Evolutionary conservation across 2,113 vertebrate species (phyloP), one percentile per base, ranked within the genome.

Genomic region (Brachionichthys hirsutus): DNA sequence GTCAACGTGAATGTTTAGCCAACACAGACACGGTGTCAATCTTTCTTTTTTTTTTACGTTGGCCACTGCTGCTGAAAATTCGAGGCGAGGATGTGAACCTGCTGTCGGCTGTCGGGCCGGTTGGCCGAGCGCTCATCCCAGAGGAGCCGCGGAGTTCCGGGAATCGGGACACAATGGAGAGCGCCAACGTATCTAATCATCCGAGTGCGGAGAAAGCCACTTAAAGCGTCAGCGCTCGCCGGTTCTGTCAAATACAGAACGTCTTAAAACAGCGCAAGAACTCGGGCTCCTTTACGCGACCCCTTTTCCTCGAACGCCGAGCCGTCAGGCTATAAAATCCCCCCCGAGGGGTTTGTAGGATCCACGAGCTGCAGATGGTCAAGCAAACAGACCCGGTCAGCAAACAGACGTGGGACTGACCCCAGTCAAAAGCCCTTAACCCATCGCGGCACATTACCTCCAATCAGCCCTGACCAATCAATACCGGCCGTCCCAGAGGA

Each of bases 401-500:
- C 57, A 2, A 83, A 64, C 87, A 66, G 85, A 83, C 78, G 55
- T 55, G 55, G 46, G 51, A 54, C 75, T 86, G 85, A 92, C 89
- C 88, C 75, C 77, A 70, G 78, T 63, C 85, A 68, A 71, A 82
- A 63, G 67, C 86, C 73, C 78, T 89, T 84, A 85, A 87, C 87
- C 89, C 80, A 69, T 54, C 76, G 70, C 80, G 49, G 45, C 74
- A 74, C 88, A 78, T 77, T 73, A 82, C 71, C 69, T 83, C 80
- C 82, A 84, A 84, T 86, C 83, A 85, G 67, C 80, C 78, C 63
- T 63, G 81, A 85, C 81, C 78, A 16, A 90, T 91, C 90, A 82
- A 90, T 91, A 89, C 54, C 5, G 6, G 34, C 47, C 1, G 12
- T 81, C 87, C 87, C 89, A 0, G 44, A 75, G 84, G 82, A 34